These are phyloP conservation scores for Apostichopus californicus DNA, from an alignment of 35 echinoderm and acorn worm genomes.

Conservation along the genomic window DNA sequence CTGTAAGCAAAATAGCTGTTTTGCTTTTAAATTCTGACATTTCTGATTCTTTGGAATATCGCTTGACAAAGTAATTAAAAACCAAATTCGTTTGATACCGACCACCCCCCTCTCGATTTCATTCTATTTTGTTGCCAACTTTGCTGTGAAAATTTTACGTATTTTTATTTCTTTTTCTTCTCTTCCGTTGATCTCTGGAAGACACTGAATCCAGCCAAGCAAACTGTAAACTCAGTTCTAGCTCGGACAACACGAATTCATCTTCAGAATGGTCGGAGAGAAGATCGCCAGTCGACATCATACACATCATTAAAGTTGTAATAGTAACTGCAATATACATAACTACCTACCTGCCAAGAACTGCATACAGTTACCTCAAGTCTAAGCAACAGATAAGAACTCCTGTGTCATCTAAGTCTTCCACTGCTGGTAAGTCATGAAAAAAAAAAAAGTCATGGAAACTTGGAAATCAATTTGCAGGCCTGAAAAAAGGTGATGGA, in stretches of 20 bases:
- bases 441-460: too few relatives aligned
- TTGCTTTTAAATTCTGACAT: too few relatives aligned
- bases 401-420: background rate
- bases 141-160: too few relatives aligned
- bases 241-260: background rate
- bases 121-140: too few relatives aligned
- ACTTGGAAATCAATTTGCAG: too few relatives aligned
- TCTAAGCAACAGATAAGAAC: background rate
- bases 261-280: constrained; percentile 40
- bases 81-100: too few relatives aligned
- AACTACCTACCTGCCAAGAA: constrained; percentile 49
- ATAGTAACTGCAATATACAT: background rate
- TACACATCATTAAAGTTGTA: constrained; percentile 13
- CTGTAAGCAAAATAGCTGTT: too few relatives aligned
- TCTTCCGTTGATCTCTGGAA: background rate
- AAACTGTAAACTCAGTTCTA: constrained; percentile 20
- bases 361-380: background rate
- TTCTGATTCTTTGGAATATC: too few relatives aligned
- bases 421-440: background rate
- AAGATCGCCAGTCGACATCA: constrained; percentile 3
- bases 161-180: too few relatives aligned
- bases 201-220: constrained; percentile 60
- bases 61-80: too few relatives aligned
- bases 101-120: too few relatives aligned
- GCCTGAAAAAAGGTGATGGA: too few relatives aligned